phyloP scores from a whole-genome alignment of 2,888 invertebrate species.

The Lysandra coridon region DNA sequence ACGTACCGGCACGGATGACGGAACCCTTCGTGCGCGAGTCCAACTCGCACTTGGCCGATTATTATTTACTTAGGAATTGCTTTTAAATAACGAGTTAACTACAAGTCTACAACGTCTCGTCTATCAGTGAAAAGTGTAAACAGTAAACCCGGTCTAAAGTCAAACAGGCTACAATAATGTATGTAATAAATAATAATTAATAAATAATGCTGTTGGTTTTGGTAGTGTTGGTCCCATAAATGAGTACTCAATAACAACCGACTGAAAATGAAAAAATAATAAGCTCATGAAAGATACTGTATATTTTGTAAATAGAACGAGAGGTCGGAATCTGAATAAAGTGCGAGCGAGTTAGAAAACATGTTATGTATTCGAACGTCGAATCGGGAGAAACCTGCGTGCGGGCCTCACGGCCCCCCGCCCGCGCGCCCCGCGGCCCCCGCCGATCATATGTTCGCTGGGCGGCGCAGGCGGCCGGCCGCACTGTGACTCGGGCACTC shows the following conservation, averaged over 20 bases:
- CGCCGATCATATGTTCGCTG: constrained; percentile 77
- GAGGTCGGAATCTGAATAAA: constrained; percentile 52
- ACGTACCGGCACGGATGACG: too few relatives aligned
- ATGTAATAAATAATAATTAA: too few relatives aligned
- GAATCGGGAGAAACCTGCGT: constrained; percentile 78
- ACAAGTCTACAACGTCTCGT: too few relatives aligned
- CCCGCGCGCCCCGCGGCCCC: constrained; percentile 56
- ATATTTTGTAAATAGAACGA: constrained; percentile 61
- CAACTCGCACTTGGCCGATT: too few relatives aligned
- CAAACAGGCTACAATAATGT: too few relatives aligned
- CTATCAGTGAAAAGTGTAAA: too few relatives aligned
- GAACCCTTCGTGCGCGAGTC: too few relatives aligned
- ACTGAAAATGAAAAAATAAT: background rate
- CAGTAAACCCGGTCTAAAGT: too few relatives aligned
- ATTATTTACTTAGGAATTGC: too few relatives aligned
- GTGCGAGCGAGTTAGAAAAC: constrained; percentile 69
- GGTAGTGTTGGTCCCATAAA: too few relatives aligned
- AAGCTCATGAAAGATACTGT: constrained; percentile 46
- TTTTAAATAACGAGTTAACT: too few relatives aligned
- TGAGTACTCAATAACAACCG: background rate
- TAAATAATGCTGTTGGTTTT: too few relatives aligned
- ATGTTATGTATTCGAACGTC: constrained; percentile 69
- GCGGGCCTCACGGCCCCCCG: constrained; percentile 68
- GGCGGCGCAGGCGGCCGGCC: constrained; percentile 51
- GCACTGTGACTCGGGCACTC: constrained; percentile 76